These are phyloP conservation scores for Ophiothrix spiculata DNA, from an alignment of 35 echinoderm and acorn worm genomes.

Conservation along the genomic window DNA sequence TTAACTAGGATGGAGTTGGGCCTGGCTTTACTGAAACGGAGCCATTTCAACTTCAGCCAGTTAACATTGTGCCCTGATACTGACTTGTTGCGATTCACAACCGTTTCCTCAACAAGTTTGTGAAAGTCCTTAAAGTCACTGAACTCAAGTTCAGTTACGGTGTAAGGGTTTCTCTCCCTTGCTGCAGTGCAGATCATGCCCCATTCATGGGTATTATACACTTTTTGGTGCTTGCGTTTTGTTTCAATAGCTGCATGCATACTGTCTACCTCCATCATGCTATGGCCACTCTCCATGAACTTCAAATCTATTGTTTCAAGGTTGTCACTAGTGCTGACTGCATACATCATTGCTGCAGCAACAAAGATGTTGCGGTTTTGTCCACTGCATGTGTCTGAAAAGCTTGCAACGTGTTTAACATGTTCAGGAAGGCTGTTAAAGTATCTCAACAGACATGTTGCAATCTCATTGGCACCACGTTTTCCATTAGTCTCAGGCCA, in stretches of 20 bases:
- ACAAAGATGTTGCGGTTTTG: constrained; percentile 13
- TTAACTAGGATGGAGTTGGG: background rate
- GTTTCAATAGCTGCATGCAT: background rate
- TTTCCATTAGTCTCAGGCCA: background rate
- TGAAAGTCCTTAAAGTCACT: background rate
- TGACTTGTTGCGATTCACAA: background rate
- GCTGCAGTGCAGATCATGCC: background rate
- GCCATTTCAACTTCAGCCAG: background rate
- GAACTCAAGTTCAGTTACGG: background rate
- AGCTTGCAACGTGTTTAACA: background rate
- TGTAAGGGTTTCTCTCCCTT: background rate
- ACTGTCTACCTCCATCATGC: background rate
- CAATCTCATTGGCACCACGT: constrained; percentile 8
- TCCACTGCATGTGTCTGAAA: constrained; percentile 28
- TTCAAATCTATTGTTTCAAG: background rate
- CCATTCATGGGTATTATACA: background rate
- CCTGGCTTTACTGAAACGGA: background rate
- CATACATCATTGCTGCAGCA: background rate
- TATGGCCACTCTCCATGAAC: background rate
- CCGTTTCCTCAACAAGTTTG: background rate
- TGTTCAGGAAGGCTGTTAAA: background rate
- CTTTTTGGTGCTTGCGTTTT: background rate
- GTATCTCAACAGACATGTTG: background rate
- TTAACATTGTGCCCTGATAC: background rate
- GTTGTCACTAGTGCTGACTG: background rate